These are phyloP conservation scores for Solea senegalensis DNA, from an alignment of 2,113 vertebrate species.

Conservation along the genomic window DNA sequence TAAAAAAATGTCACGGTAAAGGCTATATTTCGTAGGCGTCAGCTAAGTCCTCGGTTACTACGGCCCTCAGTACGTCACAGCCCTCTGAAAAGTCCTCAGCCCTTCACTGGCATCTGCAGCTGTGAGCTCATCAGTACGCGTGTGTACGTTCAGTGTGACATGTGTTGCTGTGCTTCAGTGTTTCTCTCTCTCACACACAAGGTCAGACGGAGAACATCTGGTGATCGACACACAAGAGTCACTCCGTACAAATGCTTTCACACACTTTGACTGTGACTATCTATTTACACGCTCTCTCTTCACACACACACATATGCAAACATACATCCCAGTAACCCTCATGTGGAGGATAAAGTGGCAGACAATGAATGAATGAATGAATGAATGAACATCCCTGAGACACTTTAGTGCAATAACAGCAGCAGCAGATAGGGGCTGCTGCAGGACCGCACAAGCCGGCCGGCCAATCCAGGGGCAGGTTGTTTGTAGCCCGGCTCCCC, in stretches of 20 bases:
- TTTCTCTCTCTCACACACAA: slow-evolving; percentile 61
- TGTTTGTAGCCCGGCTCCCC: slow-evolving; percentile 75
- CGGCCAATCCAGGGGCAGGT: slow-evolving; percentile 72
- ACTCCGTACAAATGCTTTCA: slow-evolving; percentile 21
- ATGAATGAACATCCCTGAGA: not conserved
- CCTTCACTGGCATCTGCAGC: slow-evolving; percentile 63
- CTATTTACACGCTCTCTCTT: too few relatives aligned
- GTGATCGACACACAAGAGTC: slow-evolving; percentile 31
- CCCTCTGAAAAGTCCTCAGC: too few relatives aligned
- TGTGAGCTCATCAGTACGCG: slow-evolving; percentile 59
- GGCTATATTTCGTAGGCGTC: too few relatives aligned
- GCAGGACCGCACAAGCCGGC: slow-evolving; percentile 57
- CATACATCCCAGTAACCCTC: not conserved
- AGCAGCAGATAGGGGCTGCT: slow-evolving; percentile 70
- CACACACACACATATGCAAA: slow-evolving; percentile 3
- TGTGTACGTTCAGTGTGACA: slow-evolving; percentile 47
- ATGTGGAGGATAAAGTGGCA: too few relatives aligned
- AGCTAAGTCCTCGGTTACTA: too few relatives aligned
- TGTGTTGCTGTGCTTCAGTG: slow-evolving; percentile 44
- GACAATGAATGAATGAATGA: not conserved
- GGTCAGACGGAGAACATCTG: slow-evolving; percentile 69
- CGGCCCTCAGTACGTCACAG: too few relatives aligned
- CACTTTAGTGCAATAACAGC: slow-evolving; percentile 51
- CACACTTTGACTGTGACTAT: slow-evolving; percentile 31
- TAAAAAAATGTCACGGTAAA: too few relatives aligned